phyloP scores from a whole-genome alignment of 2,888 invertebrate genomes.

The Acanthosepion pharaonis region DNA sequence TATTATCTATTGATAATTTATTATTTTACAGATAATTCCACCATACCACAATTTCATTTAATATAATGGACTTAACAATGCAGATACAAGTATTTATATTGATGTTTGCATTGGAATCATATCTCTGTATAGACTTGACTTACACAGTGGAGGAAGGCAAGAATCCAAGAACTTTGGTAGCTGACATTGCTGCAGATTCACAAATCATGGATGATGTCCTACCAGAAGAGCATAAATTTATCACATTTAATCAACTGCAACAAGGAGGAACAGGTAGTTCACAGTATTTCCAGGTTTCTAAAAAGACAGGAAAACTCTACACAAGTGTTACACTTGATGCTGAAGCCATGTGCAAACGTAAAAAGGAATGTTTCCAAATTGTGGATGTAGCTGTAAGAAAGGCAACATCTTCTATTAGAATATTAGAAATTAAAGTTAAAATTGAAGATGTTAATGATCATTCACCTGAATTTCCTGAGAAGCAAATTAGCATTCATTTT shows the following conservation, averaged over 20 bases:
- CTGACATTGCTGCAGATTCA: neutral
- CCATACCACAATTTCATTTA: too few relatives aligned
- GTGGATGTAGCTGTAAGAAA: neutral
- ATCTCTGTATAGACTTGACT: neutral
- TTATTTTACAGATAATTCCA: too few relatives aligned
- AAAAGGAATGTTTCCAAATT: neutral
- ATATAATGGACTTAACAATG: too few relatives aligned
- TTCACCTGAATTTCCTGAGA: neutral
- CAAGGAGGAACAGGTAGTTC: neutral
- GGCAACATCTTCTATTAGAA: neutral
- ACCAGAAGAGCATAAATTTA: neutral
- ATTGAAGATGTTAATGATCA: neutral
- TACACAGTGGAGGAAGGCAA: neutral
- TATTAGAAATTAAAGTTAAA: neutral
- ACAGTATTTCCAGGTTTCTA: neutral
- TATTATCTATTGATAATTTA: too few relatives aligned
- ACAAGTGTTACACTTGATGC: neutral
- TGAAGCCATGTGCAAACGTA: neutral
- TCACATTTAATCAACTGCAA: neutral
- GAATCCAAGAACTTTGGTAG: neutral
- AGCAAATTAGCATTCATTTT: neutral
- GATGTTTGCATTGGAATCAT: neutral
- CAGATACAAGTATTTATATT: too few relatives aligned
- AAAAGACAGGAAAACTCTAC: neutral
- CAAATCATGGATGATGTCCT: neutral